Conservation (phyloP, 2,888 invertebrate species). For the Cantharis lateralis region DNA sequence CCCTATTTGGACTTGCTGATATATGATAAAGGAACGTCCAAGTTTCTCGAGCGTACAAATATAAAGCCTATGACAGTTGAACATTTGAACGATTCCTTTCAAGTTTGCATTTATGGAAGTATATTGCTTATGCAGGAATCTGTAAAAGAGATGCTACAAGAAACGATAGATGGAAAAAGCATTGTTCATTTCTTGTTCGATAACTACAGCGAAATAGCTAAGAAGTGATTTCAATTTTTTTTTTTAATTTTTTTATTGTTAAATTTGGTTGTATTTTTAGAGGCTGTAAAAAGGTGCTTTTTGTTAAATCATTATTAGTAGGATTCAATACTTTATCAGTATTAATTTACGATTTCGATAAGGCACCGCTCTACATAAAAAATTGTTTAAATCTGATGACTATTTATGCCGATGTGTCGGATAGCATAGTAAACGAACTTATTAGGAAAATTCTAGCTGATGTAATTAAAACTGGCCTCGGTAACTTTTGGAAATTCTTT, state of each 20-base stretch:
- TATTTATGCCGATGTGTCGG: not conserved
- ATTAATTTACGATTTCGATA: not conserved
- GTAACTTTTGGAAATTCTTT: not conserved
- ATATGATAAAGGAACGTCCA: not conserved
- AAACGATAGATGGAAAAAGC: not conserved
- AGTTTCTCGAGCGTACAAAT: slow-evolving; percentile 1
- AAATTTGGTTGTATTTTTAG: not conserved
- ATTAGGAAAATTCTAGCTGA: not conserved
- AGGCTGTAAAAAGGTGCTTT: not conserved
- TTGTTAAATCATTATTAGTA: not conserved
- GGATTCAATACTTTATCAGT: not conserved
- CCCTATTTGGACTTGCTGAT: slow-evolving; percentile 16
- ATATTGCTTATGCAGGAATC: slow-evolving; percentile 3
- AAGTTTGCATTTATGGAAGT: slow-evolving; percentile 11
- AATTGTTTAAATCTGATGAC: slow-evolving; percentile 4
- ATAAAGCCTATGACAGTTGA: not conserved
- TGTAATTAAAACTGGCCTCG: not conserved
- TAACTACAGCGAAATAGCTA: not conserved
- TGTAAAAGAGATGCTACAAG: not conserved
- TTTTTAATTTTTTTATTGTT: too few species aligned
- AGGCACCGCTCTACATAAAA: not conserved
- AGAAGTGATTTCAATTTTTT: not conserved
- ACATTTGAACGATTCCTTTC: slow-evolving; percentile 5
- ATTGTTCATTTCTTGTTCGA: slow-evolving; percentile 3
- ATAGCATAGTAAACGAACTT: not conserved